Conservation (phyloP, 1,140 invertebrate genomes). For the Orussus abietinus region DNA sequence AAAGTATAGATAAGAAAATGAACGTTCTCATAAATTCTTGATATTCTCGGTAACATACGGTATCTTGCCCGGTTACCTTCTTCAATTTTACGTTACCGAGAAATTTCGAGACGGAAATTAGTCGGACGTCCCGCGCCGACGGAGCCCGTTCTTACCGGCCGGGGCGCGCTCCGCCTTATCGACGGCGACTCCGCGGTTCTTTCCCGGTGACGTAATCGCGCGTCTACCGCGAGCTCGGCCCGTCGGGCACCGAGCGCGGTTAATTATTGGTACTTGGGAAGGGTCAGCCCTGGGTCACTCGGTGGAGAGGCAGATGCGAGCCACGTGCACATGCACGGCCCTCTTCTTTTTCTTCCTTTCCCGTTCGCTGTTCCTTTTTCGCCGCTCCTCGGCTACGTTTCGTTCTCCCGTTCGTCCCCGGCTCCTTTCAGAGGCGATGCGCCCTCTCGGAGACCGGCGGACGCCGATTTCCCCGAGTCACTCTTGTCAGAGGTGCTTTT, state of each 20-base stretch:
- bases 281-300: conserved; percentile 35
- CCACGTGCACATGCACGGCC: conserved; percentile 29
- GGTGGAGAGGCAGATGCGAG: conserved; percentile 37
- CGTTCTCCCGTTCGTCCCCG: conserved; percentile 3
- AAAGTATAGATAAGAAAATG: too few species aligned
- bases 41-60: too few species aligned
- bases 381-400: conserved; percentile 1
- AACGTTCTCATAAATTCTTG: too few species aligned
- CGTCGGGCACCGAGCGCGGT: conserved; percentile 26
- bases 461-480: conserved; percentile 12
- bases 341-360: conserved; percentile 7
- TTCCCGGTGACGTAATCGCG: conserved; percentile 23
- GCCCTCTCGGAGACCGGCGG: conserved; percentile 7
- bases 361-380: conserved; percentile 6
- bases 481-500: too few species aligned
- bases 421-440: conserved; percentile 5
- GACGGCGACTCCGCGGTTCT: conserved; percentile 17
- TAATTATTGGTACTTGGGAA: conserved; percentile 44
- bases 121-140: too few species aligned
- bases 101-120: too few species aligned
- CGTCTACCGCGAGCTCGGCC: conserved; percentile 12
- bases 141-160: too few species aligned
- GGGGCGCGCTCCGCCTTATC: not conserved
- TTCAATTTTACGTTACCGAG: too few species aligned
- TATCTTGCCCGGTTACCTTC: too few species aligned